A percentile compares a stretch with the other conserved stretches of the same genome.
These are phyloP conservation scores for Charina bottae DNA, from an alignment of 2,113 vertebrate genomes.

Conservation along the genomic window DNA sequence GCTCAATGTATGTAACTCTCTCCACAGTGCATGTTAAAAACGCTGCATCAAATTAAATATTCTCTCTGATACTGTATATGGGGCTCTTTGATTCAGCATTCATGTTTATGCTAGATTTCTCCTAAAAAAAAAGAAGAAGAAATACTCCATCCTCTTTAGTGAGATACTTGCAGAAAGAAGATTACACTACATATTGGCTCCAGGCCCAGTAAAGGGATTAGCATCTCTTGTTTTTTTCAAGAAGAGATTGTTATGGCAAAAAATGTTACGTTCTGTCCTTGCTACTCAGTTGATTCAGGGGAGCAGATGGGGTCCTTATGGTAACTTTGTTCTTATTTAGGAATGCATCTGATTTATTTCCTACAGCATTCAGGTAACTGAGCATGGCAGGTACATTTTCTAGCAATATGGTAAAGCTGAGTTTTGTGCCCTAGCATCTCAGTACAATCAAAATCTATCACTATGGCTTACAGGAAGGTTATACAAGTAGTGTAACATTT, in stretches of 20 bases:
- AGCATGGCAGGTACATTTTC: background rate
- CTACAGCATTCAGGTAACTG: background rate
- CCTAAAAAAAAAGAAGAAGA: background rate
- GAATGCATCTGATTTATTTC: background rate
- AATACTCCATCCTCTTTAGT: no score
- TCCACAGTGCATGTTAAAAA: background rate
- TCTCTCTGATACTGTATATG: background rate
- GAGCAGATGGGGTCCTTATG: background rate
- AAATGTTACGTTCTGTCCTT: background rate
- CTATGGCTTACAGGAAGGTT: no score
- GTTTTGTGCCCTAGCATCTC: background rate
- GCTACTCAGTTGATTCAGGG: no score
- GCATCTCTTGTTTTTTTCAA: background rate
- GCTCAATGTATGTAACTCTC: background rate
- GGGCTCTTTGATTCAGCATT: background rate
- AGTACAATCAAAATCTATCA: no score
- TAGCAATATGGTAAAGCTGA: background rate
- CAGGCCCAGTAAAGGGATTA: no score
- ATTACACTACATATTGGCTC: background rate
- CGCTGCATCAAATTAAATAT: background rate
- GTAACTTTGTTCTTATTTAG: background rate
- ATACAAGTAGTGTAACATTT: no score
- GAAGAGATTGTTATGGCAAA: background rate
- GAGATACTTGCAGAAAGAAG: background rate
- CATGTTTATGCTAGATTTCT: background rate